Percentiles rank a stretch among this genome's conserved stretches.
phyloP scores from a whole-genome alignment of 2,113 vertebrate genomes.

The Echinops telfairi region DNA sequence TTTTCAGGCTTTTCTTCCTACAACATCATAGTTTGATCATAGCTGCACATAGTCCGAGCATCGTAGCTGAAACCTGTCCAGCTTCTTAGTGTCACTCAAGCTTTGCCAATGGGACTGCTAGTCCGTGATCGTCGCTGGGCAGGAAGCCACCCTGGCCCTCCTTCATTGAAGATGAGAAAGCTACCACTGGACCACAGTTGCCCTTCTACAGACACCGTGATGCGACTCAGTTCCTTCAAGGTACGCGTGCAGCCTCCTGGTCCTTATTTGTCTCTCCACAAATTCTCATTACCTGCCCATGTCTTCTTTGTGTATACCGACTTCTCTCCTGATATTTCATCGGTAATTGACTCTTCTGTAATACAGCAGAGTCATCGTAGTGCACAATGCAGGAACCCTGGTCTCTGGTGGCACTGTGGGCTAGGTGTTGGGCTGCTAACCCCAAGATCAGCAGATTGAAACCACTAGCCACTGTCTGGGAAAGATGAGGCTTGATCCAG shows the following conservation, averaged over 20 bases:
- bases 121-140: not conserved
- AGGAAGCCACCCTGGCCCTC: not conserved
- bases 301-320: conserved; percentile 34
- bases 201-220: not conserved
- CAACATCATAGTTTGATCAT: not conserved
- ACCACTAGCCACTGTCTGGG: too few species aligned
- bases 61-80: not conserved
- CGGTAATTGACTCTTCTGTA: not conserved
- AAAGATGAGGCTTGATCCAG: too few species aligned
- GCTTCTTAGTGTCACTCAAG: not conserved
- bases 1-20: not conserved
- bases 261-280: not conserved
- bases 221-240: not conserved
- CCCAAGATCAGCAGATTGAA: too few species aligned
- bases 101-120: not conserved
- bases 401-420: too few species aligned
- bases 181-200: not conserved
- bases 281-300: not conserved
- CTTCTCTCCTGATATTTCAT: not conserved
- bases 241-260: not conserved
- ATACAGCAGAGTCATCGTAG: not conserved
- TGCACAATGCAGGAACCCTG: too few species aligned
- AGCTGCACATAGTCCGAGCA: too few species aligned
- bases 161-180: not conserved
- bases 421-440: too few species aligned